Evolutionary conservation across 2,888 invertebrate genomes (phyloP), one percentile per base, ranked within the genome.

Genomic region (Drosophila vallismaia): DNA sequence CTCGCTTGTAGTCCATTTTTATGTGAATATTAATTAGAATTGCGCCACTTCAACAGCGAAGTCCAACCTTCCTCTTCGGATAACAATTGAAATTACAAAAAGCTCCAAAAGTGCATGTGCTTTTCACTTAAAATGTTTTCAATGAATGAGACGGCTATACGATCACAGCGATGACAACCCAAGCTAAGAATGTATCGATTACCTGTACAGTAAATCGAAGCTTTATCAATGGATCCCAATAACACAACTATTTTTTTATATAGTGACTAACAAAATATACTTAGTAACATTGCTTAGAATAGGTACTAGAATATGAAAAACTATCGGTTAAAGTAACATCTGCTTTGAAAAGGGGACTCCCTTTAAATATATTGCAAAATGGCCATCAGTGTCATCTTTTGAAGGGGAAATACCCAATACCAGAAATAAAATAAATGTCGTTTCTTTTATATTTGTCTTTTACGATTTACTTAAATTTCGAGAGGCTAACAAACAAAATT

Each of bases 1-100:
- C 19, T 6, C 69, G 72, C 9, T 5, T 62, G 49, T 77, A 67
- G 0, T 77, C 52, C 80, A 80, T 80, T 19, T 2, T 28, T 19
- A 40, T 14, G 31, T 26, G 8, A 26, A 1, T 5, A 26, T 26
- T 24, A n/a, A 19, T 48, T 19, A 19, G 19, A 54, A 31, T 31
- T 4, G 19, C 31, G 48, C 9, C 6, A 12, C 12, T 54, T 9
- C 24, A 19, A 12, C 9, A 12, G 7, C 42, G 9, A 8, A 26
- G 10, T 4, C 24, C 8, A 42, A 42, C 8, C 5, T 40, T 8
- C 40, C 7, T 38, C 4, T 44, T 6, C 36, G 4, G 40, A 40
- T n/a, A 36, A 5, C 36, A 36, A 36, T n/a, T n/a, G 19, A 19
- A 36, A 36, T 36, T 36, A 36, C 36, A n/a, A 36, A 36, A 36